Evolutionary conservation across 1,140 invertebrate genomes (phyloP).

Genomic region (Macrosteles quadrilineatus): DNA sequence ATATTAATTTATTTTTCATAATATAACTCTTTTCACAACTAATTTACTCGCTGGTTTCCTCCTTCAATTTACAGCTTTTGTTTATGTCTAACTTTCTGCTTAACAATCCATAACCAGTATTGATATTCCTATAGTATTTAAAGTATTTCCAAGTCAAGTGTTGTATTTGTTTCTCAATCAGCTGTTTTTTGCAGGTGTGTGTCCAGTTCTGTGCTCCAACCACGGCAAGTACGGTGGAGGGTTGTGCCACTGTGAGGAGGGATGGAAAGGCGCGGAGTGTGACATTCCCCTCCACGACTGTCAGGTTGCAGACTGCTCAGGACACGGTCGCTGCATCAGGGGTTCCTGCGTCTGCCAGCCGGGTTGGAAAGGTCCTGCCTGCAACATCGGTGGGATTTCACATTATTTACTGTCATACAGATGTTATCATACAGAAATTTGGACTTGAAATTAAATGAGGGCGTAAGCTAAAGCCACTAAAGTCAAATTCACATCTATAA

Average conservation of each 20-base stretch:
- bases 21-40: too few species aligned
- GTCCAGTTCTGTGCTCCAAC: conserved; percentile 94
- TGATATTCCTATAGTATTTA: too few species aligned
- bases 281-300: conserved; percentile 89
- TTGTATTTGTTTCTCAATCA: too few species aligned
- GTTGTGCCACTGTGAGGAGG: conserved; percentile 93
- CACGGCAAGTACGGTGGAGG: conserved; percentile 96
- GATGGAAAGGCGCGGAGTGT: conserved; percentile 96
- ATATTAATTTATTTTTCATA: too few species aligned
- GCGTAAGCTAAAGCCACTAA: too few species aligned
- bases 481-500: too few species aligned
- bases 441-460: too few species aligned
- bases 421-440: not conserved
- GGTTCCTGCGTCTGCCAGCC: conserved; percentile 87
- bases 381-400: conserved; percentile 83
- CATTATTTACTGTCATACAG: conserved; percentile 37
- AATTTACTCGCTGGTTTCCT: too few species aligned
- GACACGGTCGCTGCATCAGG: conserved; percentile 84
- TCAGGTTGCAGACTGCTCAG: conserved; percentile 89
- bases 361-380: conserved; percentile 86
- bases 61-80: too few species aligned
- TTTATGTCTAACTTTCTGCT: too few species aligned
- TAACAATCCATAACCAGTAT: too few species aligned
- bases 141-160: too few species aligned
- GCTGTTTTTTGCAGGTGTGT: conserved; percentile 79